Conservation (phyloP, 2,888 invertebrate genomes). For the Noctua comes region DNA sequence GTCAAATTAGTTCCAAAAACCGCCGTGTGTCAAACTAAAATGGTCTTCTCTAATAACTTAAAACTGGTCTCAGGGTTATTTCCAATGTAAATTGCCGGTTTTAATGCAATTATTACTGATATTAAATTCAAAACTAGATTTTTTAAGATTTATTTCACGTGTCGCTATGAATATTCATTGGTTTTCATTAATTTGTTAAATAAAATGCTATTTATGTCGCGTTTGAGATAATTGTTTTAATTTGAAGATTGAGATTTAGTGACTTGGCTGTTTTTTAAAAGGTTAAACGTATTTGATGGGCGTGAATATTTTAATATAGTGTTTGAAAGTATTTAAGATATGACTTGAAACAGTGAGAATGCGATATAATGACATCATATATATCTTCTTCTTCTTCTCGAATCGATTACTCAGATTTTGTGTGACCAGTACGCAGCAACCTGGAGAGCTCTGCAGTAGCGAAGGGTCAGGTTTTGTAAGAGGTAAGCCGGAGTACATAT, state of each 20-base stretch:
- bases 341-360: background rate
- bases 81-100: constrained; percentile 63
- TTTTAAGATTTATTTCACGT: constrained; percentile 60
- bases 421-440: too few species aligned
- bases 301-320: constrained; percentile 8
- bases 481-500: too few species aligned
- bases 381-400: background rate
- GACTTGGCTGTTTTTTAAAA: constrained; percentile 8
- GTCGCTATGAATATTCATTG: constrained; percentile 64
- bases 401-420: too few species aligned
- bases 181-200: constrained; percentile 38
- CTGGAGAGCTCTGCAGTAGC: too few species aligned
- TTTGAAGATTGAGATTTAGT: constrained; percentile 1
- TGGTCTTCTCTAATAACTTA: constrained; percentile 11
- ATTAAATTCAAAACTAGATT: constrained; percentile 57
- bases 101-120: constrained; percentile 66
- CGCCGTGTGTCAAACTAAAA: background rate
- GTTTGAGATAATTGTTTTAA: constrained; percentile 22
- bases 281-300: constrained; percentile 19
- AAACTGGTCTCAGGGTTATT: constrained; percentile 58
- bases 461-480: too few species aligned
- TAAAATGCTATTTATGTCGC: constrained; percentile 19
- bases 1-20: constrained; percentile 9
- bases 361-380: constrained; percentile 17
- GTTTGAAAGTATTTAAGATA: constrained; percentile 11